Base-by-base conservation (phyloP, 2,113 vertebrate species). In the Ifrita kowaldi region DNA sequence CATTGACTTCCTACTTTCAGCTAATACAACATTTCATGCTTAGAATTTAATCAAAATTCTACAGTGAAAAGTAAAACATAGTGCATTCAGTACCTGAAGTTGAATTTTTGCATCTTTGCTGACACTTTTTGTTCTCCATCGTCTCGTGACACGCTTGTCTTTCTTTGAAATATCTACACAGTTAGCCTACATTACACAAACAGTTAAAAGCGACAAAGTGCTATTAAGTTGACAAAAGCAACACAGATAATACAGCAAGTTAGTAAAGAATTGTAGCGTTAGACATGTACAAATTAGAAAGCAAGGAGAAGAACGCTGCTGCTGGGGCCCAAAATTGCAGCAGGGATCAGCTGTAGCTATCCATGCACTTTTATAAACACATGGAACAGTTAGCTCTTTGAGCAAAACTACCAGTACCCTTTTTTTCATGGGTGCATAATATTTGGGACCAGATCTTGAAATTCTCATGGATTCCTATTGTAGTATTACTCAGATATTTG, bases 71-170 rank as follows among this genome's bases (percentile, higher is more conserved):
- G 41, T 91, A 91, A 96, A 97, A 90, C 33, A 78, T 77, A 24
- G 55, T 63, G 53, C 71, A 89, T 84, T 95, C 95, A 91, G 98
- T 99, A 99, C 99, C 99, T 99, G 99, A 96, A 99, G 99, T 96
- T 99, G 99, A 98, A 99, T 99, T 99, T 99, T 99, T 98, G 99
- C 98, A 97, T 99, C 99, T 99, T 99, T 99, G 98, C 99, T 99
- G 98, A 99, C 99, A 98, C 99, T 99, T 99, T 99, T 99, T 99
- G 99, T 99, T 99, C 99, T 99, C 99, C 99, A 99, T 98, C 99
- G 99, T 99, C 99, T 99, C 71, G 99, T 99, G 97, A 99, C 98
- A 92, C 99, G 98, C 98, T 99, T 99, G 98, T 99, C 99, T 99
- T 99, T 99, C 99, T 99, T 99, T 99, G 99, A 98, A 98, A 99